phyloP scores from a whole-genome alignment of 1,140 invertebrate genomes.

The Triops longicaudatus region DNA sequence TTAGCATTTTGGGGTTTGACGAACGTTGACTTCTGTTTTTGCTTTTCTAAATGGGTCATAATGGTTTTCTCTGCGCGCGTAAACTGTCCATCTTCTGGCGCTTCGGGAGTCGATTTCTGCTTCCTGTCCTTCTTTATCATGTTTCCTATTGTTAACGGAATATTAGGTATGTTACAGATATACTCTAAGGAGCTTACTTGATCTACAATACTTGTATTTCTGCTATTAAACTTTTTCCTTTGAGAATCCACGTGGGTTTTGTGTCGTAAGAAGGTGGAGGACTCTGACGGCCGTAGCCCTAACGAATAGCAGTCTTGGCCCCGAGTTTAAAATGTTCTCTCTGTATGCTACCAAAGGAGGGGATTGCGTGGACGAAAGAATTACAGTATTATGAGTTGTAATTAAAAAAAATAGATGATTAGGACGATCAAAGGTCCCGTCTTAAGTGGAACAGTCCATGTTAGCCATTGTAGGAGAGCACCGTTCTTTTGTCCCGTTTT shows the following conservation, averaged over 20 bases:
- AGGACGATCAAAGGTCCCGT: too few species aligned
- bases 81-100: neutral
- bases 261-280: neutral
- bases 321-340: neutral
- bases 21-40: neutral
- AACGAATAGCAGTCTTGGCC: neutral
- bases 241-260: constrained; percentile 11
- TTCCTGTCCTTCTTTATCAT: neutral
- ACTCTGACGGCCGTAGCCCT: neutral
- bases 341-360: neutral
- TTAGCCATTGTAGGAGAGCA: too few species aligned
- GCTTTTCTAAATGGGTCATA: neutral
- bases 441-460: too few species aligned
- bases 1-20: neutral
- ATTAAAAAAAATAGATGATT: too few species aligned
- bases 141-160: neutral
- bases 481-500: too few species aligned
- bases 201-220: neutral
- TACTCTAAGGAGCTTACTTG: neutral
- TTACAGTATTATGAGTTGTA: too few species aligned
- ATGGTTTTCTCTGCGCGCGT: neutral
- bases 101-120: neutral
- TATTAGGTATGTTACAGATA: neutral
- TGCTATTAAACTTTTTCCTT: neutral
- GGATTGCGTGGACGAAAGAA: too few species aligned